These are phyloP conservation scores for Antrozous pallidus DNA, from an alignment of 2,797 vertebrate species.

Conservation along the genomic window DNA sequence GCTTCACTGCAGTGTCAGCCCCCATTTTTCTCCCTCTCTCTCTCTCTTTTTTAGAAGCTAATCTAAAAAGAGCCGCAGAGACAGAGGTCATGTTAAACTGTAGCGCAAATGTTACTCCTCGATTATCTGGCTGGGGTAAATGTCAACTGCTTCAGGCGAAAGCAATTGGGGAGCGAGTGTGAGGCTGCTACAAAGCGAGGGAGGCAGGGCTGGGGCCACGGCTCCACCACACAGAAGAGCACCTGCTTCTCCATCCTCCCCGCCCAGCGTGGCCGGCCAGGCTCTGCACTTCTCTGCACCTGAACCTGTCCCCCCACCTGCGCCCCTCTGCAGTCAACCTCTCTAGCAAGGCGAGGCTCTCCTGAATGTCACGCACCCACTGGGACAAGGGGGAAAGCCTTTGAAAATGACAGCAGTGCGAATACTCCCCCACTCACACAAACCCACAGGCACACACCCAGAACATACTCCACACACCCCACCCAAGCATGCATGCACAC, in stretches of 20 bases:
- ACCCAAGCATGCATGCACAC: not conserved
- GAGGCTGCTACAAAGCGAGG: conserved; percentile 76
- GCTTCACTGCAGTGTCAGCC: conserved; percentile 76
- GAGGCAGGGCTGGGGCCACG: conserved; percentile 68
- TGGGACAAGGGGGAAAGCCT: not conserved
- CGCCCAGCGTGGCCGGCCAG: conserved; percentile 8
- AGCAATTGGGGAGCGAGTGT: conserved; percentile 84
- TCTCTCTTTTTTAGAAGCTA: conserved; percentile 84
- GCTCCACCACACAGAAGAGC: not conserved
- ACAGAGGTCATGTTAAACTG: conserved; percentile 97
- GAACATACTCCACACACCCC: not conserved
- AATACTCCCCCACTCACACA: accelerated
- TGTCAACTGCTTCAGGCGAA: conserved; percentile 93
- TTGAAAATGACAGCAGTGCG: not conserved
- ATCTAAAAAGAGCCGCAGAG: conserved; percentile 94
- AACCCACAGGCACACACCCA: not conserved
- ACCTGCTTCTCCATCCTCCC: conserved; percentile 59
- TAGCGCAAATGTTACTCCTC: conserved; percentile 98
- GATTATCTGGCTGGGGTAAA: conserved; percentile 96
- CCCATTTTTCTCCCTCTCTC: conserved; percentile 81
- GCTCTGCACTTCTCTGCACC: not conserved
- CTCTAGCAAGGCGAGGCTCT: not conserved
- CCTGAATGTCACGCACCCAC: conserved; percentile 30
- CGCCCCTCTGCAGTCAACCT: not conserved
- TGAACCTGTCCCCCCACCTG: conserved; percentile 58